These are phyloP conservation scores for Parazoanthus swiftii DNA, from an alignment of 92 coral and sea anemone genomes.

Conservation along the genomic window DNA sequence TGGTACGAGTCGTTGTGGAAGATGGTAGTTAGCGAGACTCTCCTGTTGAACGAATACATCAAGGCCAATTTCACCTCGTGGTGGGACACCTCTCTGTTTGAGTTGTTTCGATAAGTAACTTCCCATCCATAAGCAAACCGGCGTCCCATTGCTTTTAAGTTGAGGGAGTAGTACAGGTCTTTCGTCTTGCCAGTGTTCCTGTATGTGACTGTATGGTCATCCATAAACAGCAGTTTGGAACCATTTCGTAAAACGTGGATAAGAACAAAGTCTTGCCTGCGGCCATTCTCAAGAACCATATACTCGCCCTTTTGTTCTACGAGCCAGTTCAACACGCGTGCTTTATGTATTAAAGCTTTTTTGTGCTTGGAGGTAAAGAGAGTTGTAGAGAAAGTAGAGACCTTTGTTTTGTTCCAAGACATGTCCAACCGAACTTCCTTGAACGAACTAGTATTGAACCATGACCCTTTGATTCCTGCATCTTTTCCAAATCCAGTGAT, in stretches of 20 bases:
- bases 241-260: constrained; percentile 65
- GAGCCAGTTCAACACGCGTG: constrained; percentile 60
- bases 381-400: constrained; percentile 52
- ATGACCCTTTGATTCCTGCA: constrained; percentile 61
- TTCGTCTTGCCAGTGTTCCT: constrained; percentile 43
- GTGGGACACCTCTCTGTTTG: constrained; percentile 54
- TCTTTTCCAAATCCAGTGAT: constrained; percentile 58
- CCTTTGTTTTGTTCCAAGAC: constrained; percentile 64
- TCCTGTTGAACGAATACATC: constrained; percentile 76
- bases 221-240: constrained; percentile 56
- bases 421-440: constrained; percentile 64
- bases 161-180: constrained; percentile 45
- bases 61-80: constrained; percentile 64
- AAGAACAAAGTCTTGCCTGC: constrained; percentile 49
- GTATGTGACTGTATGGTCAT: constrained; percentile 54
- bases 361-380: constrained; percentile 49
- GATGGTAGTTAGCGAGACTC: constrained; percentile 62
- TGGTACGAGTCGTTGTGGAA: constrained; percentile 56
- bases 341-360: constrained; percentile 58
- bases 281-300: constrained; percentile 43
- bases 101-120: constrained; percentile 60
- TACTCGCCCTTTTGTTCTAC: constrained; percentile 57
- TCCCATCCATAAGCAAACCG: constrained; percentile 81
- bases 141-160: constrained; percentile 57
- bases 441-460: constrained; percentile 50